phyloP scores from a whole-genome alignment of 1,140 invertebrate species.

The Hypothenemus hampei region DNA sequence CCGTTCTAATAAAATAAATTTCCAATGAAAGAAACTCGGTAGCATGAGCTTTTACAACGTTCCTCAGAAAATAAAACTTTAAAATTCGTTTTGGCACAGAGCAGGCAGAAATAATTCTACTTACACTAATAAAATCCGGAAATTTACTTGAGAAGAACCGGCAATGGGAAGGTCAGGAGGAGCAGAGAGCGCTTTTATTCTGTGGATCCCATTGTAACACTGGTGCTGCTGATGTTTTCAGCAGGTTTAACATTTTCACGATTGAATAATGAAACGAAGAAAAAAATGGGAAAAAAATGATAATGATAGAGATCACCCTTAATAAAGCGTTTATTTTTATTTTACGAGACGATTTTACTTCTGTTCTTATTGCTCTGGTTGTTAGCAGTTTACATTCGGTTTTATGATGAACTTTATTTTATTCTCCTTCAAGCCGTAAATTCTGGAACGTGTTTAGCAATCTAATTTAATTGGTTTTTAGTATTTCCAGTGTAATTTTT shows the following conservation, averaged over 20 bases:
- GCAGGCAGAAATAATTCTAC: conserved; percentile 10
- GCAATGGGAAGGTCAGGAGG: too few species aligned
- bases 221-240: too few species aligned
- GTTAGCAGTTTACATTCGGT: conserved; percentile 2
- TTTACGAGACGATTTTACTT: conserved; percentile 5
- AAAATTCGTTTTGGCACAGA: conserved; percentile 13
- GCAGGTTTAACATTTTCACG: too few species aligned
- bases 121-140: conserved; percentile 14
- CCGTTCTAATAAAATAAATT: too few species aligned
- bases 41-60: conserved; percentile 3
- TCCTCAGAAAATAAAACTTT: conserved; percentile 12
- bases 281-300: too few species aligned
- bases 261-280: too few species aligned
- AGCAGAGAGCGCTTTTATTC: too few species aligned
- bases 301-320: neutral
- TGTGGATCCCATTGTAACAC: too few species aligned
- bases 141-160: conserved; percentile 9
- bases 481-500: neutral
- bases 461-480: neutral
- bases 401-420: neutral
- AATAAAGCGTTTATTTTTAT: neutral
- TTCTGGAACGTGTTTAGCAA: neutral
- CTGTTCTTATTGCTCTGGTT: neutral
- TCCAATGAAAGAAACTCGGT: too few species aligned
- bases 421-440: neutral